These are phyloP conservation scores for Euglossa dilemma DNA, from an alignment of 1,140 invertebrate genomes.

Conservation along the genomic window DNA sequence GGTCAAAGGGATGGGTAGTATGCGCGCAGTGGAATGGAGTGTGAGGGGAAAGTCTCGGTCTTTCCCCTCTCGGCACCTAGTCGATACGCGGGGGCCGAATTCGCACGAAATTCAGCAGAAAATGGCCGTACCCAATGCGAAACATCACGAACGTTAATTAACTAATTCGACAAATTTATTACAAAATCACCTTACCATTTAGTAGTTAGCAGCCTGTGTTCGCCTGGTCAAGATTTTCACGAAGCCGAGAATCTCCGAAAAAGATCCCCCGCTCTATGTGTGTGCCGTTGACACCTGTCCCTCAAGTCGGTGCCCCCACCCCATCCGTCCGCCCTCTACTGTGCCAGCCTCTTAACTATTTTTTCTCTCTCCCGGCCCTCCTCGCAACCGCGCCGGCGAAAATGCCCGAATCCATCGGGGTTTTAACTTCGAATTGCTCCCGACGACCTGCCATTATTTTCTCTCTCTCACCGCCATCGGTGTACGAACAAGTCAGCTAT, in stretches of 20 bases:
- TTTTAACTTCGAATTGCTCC: slow-evolving; percentile 70
- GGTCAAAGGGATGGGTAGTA: slow-evolving; percentile 57
- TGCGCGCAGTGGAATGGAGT: slow-evolving; percentile 29
- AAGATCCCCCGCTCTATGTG: slow-evolving; percentile 66
- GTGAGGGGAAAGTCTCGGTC: slow-evolving; percentile 45
- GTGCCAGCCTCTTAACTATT: slow-evolving; percentile 81
- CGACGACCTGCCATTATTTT: slow-evolving; percentile 59
- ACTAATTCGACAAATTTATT: background rate
- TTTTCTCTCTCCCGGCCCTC: slow-evolving; percentile 77
- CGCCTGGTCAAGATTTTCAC: slow-evolving; percentile 49
- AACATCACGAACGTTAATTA: slow-evolving; percentile 1
- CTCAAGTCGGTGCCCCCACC: slow-evolving; percentile 79
- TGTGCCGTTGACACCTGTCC: slow-evolving; percentile 81
- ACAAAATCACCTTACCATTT: slow-evolving; percentile 71
- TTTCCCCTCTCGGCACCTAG: slow-evolving; percentile 64
- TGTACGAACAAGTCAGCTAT: background rate
- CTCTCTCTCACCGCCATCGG: background rate
- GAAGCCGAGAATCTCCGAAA: slow-evolving; percentile 43
- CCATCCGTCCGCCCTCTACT: slow-evolving; percentile 80
- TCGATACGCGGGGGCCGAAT: slow-evolving; percentile 76
- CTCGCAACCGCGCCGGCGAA: slow-evolving; percentile 71
- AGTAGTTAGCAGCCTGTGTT: slow-evolving; percentile 45
- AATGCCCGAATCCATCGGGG: slow-evolving; percentile 75
- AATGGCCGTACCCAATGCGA: slow-evolving; percentile 71
- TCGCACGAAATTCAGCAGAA: slow-evolving; percentile 76